phyloP scores from a whole-genome alignment of 2,113 vertebrate species.

The Panthera uncia region DNA sequence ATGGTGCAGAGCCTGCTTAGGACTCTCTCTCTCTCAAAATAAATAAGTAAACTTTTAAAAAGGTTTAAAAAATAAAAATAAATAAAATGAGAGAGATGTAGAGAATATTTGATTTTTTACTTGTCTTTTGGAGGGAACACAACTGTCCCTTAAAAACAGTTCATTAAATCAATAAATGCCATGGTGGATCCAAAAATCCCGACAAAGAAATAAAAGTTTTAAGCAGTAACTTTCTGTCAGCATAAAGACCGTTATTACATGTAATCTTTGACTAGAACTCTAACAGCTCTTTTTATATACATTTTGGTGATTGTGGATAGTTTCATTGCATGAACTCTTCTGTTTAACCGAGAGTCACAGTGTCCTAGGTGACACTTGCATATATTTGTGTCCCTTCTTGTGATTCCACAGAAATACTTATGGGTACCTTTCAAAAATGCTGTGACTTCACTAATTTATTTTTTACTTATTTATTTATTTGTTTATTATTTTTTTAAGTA shows the following conservation, averaged over 20 bases:
- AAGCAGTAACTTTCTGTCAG: not conserved
- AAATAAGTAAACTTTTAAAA: too few species aligned
- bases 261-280: not conserved
- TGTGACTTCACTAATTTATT: not conserved
- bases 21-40: too few species aligned
- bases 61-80: too few species aligned
- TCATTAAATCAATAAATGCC: slow-evolving; percentile 11
- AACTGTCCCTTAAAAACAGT: not conserved
- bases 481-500: not conserved
- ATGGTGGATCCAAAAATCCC: not conserved
- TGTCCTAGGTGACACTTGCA: not conserved
- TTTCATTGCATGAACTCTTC: not conserved
- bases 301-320: not conserved
- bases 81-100: not conserved
- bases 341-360: not conserved
- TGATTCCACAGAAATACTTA: not conserved
- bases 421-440: not conserved
- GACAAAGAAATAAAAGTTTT: slow-evolving; percentile 10
- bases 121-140: not conserved
- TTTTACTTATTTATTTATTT: not conserved
- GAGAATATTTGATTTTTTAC: slow-evolving; percentile 2
- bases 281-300: not conserved
- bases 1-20: too few species aligned
- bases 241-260: not conserved
- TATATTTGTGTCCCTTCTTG: not conserved